Conservation (phyloP, 1,140 invertebrate species). For the Heliconius melpomene region DNA sequence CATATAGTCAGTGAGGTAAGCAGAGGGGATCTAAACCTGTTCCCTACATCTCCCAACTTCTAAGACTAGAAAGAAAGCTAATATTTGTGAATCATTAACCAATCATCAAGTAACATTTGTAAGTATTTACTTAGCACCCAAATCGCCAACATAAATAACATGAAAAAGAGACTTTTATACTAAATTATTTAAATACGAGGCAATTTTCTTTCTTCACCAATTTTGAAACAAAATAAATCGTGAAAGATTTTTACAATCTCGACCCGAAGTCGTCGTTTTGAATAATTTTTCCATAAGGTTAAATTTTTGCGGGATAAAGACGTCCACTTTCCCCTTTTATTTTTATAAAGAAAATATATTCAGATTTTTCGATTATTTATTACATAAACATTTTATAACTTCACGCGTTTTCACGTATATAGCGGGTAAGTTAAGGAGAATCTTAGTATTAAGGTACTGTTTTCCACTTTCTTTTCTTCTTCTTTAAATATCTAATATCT, state of each 20-base stretch:
- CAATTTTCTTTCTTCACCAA: not conserved
- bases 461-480: not conserved
- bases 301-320: slow-evolving; percentile 9
- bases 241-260: slow-evolving; percentile 13
- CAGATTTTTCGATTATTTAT: not conserved
- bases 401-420: too few species aligned
- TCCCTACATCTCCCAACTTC: too few species aligned
- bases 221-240: slow-evolving; percentile 17
- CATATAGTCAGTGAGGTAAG: too few species aligned
- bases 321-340: not conserved
- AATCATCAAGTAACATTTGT: too few species aligned
- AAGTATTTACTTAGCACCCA: too few species aligned
- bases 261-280: slow-evolving; percentile 1
- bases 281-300: slow-evolving; percentile 22
- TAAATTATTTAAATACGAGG: slow-evolving; percentile 6
- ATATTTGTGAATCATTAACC: too few species aligned
- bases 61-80: too few species aligned
- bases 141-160: not conserved
- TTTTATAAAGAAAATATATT: slow-evolving; percentile 1
- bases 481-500: not conserved
- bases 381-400: not conserved
- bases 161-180: not conserved
- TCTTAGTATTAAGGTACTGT: too few species aligned
- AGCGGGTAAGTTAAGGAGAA: not conserved
- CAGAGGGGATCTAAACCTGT: too few species aligned